phyloP scores from a whole-genome alignment of 2,113 vertebrate genomes.

The Choloepus hoffmanni region DNA sequence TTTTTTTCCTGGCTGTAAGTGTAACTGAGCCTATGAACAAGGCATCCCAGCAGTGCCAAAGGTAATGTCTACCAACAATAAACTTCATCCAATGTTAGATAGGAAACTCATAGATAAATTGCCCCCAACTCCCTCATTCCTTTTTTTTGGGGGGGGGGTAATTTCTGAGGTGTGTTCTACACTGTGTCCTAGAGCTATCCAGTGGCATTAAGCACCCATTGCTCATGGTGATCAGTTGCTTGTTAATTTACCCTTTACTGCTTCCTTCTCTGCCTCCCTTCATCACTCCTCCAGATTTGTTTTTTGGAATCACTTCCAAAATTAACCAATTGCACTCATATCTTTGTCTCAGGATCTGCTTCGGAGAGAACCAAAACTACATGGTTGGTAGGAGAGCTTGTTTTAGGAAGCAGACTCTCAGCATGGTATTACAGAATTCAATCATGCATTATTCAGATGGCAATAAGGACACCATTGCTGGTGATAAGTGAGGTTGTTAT shows the following conservation, averaged over 20 bases:
- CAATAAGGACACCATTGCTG: neutral
- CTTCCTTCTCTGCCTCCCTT: neutral
- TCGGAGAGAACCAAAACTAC: neutral
- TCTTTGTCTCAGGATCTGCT: neutral
- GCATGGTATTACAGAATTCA: neutral
- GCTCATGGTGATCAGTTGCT: neutral
- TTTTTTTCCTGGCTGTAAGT: neutral
- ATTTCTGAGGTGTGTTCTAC: neutral
- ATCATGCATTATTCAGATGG: neutral
- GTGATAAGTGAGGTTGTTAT: neutral
- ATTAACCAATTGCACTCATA: neutral
- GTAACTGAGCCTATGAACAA: neutral
- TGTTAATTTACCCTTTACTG: neutral
- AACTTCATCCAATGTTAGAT: neutral
- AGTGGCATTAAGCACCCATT: neutral
- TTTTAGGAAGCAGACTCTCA: neutral
- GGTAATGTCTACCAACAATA: neutral
- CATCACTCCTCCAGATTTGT: neutral
- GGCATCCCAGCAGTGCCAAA: neutral
- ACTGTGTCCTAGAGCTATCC: neutral
- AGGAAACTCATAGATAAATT: neutral
- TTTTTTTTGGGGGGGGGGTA: neutral
- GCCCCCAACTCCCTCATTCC: neutral
- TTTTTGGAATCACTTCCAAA: slow-evolving; percentile 35
- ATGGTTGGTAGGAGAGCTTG: neutral